Evolutionary conservation across 2,888 invertebrate species (phyloP), one percentile per base, ranked within the genome.

Genomic region (Tyria jacobaeae): DNA sequence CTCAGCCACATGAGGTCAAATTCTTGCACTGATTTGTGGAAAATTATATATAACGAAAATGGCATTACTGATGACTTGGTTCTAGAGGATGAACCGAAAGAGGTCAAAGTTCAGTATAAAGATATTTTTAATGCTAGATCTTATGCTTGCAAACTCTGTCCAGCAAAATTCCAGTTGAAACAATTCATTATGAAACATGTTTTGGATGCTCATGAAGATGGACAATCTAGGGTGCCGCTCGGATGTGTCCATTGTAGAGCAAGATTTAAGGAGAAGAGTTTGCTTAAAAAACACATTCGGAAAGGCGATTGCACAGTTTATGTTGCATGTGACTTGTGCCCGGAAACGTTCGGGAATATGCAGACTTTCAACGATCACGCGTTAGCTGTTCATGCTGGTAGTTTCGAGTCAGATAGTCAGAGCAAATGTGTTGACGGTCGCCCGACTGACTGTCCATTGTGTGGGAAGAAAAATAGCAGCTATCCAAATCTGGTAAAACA

Each of bases 401-500:
- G 80, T 68, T 90, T 90, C 61, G 93, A 93, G 59, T 75, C 89
- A 21, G 92, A 92, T 58, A 92, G 79, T 70, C 88, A 87, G 60
- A 89, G 78, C 71, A 92, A 92, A 76, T 90, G 90, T 70, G 88
- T 92, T 52, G 94, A 94, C 68, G 94, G 91, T 37, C 84, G 94
- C 24, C 92, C 90, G 12, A 94, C 94, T 0, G 91, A 92, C 66
- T 95, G 95, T 73, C 94, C 95, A 0, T 74, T 95, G 49, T 95
- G 95, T 74, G 91, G 90, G 15, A 95, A 94, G 79, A 93, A 94
- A 72, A 95, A 94, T 73, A 94, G 91, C 49, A 94, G 88, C 72
- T 95, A 95, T 77, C 91, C 94, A 50, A 94, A 95, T 81, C 91
- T 95, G 87, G 89, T 95, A 12, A 94, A 95, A 75, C 95, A 95